A percentile compares a stretch with the other conserved stretches of the same genome.
Evolutionary conservation across 2,888 invertebrate species (phyloP).

Genomic region (Nomada hirtipes): DNA sequence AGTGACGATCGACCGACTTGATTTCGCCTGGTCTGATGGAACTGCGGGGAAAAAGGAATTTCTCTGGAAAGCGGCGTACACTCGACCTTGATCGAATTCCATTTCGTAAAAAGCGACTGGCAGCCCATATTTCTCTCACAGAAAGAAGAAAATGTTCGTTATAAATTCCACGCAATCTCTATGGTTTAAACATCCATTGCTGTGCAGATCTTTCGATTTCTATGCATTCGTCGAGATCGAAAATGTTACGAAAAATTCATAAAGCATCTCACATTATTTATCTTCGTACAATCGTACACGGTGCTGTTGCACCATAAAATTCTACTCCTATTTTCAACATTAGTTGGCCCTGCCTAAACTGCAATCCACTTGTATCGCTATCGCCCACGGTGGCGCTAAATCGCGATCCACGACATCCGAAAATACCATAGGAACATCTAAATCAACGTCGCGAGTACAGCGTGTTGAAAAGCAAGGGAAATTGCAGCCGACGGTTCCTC

Average conservation of each 20-base stretch:
- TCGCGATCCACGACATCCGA: not conserved
- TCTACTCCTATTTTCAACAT: not conserved
- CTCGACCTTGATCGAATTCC: constrained; percentile 35
- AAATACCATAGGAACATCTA: not conserved
- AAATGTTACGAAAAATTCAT: too few species aligned
- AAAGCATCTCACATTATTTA: too few species aligned
- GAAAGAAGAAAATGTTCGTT: not conserved
- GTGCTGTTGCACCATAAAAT: not conserved
- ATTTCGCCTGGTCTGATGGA: constrained; percentile 28
- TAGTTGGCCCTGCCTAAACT: too few species aligned
- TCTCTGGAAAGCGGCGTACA: not conserved
- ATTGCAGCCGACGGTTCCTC: constrained; percentile 15
- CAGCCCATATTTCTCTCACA: not conserved
- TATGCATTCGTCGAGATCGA: too few species aligned
- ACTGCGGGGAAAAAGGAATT: constrained; percentile 17
- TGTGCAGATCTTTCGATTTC: too few species aligned
- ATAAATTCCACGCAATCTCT: too few species aligned
- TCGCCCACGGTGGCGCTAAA: not conserved
- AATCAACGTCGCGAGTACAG: constrained; percentile 25
- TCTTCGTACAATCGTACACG: too few species aligned
- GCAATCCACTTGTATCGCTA: too few species aligned
- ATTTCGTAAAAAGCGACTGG: constrained; percentile 14
- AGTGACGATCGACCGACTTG: constrained; percentile 54
- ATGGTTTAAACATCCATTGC: too few species aligned
- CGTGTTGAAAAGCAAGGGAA: constrained; percentile 11